phyloP scores from a whole-genome alignment of 2,888 invertebrate species.

The Drosophila fulvimacula region DNA sequence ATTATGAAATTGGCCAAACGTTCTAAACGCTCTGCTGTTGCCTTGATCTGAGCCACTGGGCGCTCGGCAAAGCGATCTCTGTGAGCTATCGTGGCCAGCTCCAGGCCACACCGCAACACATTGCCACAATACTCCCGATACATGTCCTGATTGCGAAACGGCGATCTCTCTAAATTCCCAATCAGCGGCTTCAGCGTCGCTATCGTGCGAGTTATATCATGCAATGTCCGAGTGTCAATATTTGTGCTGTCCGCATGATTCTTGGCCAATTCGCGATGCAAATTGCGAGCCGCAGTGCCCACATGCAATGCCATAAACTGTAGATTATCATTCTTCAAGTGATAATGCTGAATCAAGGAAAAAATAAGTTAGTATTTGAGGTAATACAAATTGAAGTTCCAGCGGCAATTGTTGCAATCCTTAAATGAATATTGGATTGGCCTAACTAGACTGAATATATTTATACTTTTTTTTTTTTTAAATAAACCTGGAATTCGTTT shows the following conservation, averaged over 20 bases:
- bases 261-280: conserved; percentile 88
- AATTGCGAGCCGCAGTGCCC: conserved; percentile 92
- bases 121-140: conserved; percentile 90
- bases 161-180: conserved; percentile 93
- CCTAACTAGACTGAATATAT: too few species aligned
- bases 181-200: conserved; percentile 94
- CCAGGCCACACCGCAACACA: conserved; percentile 91
- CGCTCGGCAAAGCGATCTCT: conserved; percentile 95
- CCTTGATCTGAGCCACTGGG: conserved; percentile 90
- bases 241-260: conserved; percentile 86
- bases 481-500: too few species aligned
- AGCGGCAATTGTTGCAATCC: neutral
- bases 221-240: conserved; percentile 92
- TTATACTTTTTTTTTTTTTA: too few species aligned
- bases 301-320: conserved; percentile 94
- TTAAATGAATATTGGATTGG: neutral
- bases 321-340: conserved; percentile 95
- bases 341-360: conserved; percentile 90
- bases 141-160: conserved; percentile 85
- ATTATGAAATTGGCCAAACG: conserved; percentile 94
- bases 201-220: conserved; percentile 94
- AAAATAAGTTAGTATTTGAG: neutral
- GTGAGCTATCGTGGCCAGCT: conserved; percentile 96
- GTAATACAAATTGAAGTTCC: too few species aligned
- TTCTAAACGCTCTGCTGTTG: conserved; percentile 90